A percentile compares a stretch with the other conserved stretches of the same genome.
These are phyloP conservation scores for Caenorhabditis sinica DNA, from an alignment of 2,888 invertebrate species.

Conservation along the genomic window DNA sequence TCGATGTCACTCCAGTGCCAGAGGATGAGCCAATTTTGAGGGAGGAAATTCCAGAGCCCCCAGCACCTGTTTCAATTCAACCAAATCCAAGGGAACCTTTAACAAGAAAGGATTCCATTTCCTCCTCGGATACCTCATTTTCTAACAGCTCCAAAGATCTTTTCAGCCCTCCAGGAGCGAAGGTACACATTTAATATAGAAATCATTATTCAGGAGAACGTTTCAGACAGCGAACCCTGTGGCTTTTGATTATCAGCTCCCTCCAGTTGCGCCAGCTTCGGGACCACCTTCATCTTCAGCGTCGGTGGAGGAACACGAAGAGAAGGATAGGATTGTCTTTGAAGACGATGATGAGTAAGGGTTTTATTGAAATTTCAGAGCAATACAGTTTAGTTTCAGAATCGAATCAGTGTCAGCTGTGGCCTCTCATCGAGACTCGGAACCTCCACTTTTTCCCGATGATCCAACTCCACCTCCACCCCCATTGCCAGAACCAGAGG, in stretches of 20 bases:
- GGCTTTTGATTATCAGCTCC: slow-evolving; percentile 26
- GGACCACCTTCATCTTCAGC: not conserved
- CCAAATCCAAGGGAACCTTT: too few relatives aligned
- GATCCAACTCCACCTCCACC: slow-evolving; percentile 10
- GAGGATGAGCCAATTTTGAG: slow-evolving; percentile 25
- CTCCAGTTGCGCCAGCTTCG: not conserved
- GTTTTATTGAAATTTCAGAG: not conserved
- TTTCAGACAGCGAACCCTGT: slow-evolving; percentile 34
- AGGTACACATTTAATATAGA: not conserved
- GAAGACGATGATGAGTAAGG: slow-evolving; percentile 51
- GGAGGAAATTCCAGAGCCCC: slow-evolving; percentile 4
- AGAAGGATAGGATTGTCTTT: slow-evolving; percentile 30
- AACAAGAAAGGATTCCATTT: slow-evolving; percentile 4
- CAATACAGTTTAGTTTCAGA: slow-evolving; percentile 30
- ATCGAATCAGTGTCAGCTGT: slow-evolving; percentile 62
- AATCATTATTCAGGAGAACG: not conserved
- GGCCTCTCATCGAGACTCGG: slow-evolving; percentile 36
- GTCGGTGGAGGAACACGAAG: slow-evolving; percentile 25
- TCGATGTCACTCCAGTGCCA: slow-evolving; percentile 56
- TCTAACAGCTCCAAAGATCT: slow-evolving; percentile 39
- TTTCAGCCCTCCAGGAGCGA: slow-evolving; percentile 36
- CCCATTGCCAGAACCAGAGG: not conserved
- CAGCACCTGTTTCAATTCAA: not conserved
- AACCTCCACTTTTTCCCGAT: not conserved
- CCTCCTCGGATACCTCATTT: slow-evolving; percentile 35